These are phyloP conservation scores for Brachionus paranguensis DNA, from an alignment of 1,140 invertebrate species.

Conservation along the genomic window DNA sequence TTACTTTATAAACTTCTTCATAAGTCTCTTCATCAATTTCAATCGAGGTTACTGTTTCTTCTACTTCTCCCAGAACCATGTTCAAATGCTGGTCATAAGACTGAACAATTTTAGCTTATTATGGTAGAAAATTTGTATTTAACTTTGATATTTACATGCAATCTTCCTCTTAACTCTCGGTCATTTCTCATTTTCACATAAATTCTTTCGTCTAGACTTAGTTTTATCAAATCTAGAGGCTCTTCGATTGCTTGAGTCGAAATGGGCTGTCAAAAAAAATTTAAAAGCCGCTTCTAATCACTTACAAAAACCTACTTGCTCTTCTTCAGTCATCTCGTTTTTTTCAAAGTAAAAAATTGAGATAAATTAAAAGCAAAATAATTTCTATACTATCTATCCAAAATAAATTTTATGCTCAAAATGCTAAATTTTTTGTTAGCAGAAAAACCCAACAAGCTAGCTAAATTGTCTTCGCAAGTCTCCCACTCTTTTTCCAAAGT, in stretches of 20 bases:
- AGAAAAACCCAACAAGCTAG: not conserved
- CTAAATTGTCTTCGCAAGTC: not conserved
- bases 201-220: slow-evolving; percentile 93
- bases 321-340: slow-evolving; percentile 37
- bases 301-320: slow-evolving; percentile 8
- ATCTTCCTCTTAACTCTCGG: slow-evolving; percentile 79
- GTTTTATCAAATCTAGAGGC: slow-evolving; percentile 84
- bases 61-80: slow-evolving; percentile 94
- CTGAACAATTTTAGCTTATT: slow-evolving; percentile 55
- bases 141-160: slow-evolving; percentile 65
- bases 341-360: not conserved
- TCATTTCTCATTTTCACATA: slow-evolving; percentile 99
- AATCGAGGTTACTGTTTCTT: slow-evolving; percentile 92
- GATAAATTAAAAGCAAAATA: not conserved
- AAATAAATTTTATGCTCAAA: slow-evolving; percentile 5
- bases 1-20: slow-evolving; percentile 86
- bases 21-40: slow-evolving; percentile 99
- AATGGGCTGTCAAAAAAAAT: not conserved
- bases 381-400: slow-evolving; percentile 6
- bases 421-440: not conserved
- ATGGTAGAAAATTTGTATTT: not conserved
- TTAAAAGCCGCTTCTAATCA: not conserved
- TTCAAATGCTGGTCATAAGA: slow-evolving; percentile 99
- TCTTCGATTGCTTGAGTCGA: slow-evolving; percentile 61
- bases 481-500: not conserved